Conservation (phyloP, 2,888 invertebrate species). For the Lysandra coridon region DNA sequence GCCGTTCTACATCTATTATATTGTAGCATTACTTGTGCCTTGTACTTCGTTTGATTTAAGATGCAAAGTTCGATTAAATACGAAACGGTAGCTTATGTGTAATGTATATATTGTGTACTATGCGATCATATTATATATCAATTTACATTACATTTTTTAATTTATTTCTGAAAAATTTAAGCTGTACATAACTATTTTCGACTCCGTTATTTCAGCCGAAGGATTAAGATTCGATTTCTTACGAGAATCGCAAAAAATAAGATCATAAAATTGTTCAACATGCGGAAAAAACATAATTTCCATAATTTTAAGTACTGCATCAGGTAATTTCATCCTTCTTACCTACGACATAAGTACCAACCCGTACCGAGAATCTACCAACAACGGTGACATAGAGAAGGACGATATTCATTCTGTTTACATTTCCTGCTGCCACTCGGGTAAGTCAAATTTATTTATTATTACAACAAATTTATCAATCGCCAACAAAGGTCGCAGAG, state of each 20-base stretch:
- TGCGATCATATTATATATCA: too few relatives aligned
- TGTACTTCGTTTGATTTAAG: background rate
- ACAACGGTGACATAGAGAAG: slow-evolving; percentile 8
- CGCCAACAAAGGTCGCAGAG: slow-evolving; percentile 3
- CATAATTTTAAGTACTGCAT: background rate
- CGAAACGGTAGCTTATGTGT: too few relatives aligned
- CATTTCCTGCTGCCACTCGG: background rate
- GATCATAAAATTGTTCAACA: background rate
- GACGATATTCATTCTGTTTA: background rate
- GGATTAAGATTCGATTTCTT: background rate
- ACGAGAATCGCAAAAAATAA: background rate
- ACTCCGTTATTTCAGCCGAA: background rate
- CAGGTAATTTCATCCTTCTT: background rate
- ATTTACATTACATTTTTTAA: too few relatives aligned
- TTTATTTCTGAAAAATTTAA: too few relatives aligned
- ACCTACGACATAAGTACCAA: background rate
- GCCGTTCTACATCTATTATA: slow-evolving; percentile 38
- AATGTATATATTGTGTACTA: too few relatives aligned
- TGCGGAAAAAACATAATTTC: slow-evolving; percentile 7
- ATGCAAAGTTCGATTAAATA: background rate
- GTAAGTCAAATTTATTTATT: slow-evolving; percentile 14
- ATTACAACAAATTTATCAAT: slow-evolving; percentile 26
- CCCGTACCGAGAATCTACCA: background rate
- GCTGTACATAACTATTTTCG: too few relatives aligned
- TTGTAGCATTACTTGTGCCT: background rate